Evolutionary conservation across 1,140 invertebrate species (phyloP), one percentile per base, ranked within the genome.

Genomic region (Drosophila pseudoobscura): DNA sequence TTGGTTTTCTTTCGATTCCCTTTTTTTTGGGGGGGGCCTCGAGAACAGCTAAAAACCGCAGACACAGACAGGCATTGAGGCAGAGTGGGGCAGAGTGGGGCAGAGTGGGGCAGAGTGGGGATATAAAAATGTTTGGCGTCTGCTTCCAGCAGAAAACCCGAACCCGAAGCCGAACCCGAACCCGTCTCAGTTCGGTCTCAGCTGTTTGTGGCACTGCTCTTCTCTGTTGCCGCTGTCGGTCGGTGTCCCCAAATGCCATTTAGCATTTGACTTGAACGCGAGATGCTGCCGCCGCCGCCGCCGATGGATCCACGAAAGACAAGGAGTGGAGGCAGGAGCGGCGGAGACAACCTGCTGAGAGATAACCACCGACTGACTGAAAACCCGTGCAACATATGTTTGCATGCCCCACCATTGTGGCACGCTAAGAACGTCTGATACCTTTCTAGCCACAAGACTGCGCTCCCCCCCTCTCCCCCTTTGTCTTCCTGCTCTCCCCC

Each of bases 191-290:
- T 52, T 49, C 82, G 46, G 55, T 49, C 82, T 85, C 78, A 87
- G 74, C 74, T 87, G 82, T 87, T 75, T 11, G 51, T 59, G 62
- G 52, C 20, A 26, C 22, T 29, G 61, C 9, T 11, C 46, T 29
- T 55, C 15, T 26, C 20, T 75, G 41, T 44, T 75, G 54, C 46
- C 55, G 46, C 56, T 85, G 80, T 87, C 82, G 49, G 54, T 50
- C 54, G 46, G 59, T 85, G 82, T 87, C 82, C 82, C 82, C 78
- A 82, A 87, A 88, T 88, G 82, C 55, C 82, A 75, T 87, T 87
- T 87, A 87, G 65, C 83, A 82, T 87, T 75, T 88, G 82, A 87
- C 78, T 88, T 88, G 62, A 87, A 47, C 59, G 78, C 65, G 78
- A 39, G 35, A 39, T 39, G 58, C 82, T 66, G 60, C 77, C 78